phyloP scores from a whole-genome alignment of 2,797 vertebrate species.

The Galago senegalensis region DNA sequence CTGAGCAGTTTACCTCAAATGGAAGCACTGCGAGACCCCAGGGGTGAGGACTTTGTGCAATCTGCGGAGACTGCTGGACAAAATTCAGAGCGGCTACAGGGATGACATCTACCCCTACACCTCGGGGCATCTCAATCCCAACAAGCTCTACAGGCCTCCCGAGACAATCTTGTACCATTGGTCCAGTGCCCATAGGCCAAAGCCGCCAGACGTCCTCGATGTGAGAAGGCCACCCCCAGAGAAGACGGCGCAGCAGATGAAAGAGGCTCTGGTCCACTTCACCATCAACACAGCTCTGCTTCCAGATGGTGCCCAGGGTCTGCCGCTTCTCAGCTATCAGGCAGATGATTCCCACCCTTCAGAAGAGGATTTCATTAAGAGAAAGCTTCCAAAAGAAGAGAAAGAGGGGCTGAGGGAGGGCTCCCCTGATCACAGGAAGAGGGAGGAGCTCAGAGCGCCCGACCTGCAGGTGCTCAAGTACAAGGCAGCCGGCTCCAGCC shows the following conservation, averaged over 20 bases:
- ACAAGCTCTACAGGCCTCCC: slow-evolving; percentile 84
- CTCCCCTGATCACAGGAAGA: neutral
- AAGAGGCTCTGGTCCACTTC: slow-evolving; percentile 80
- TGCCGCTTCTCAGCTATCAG: neutral
- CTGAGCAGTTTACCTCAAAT: slow-evolving; percentile 28
- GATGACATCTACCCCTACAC: slow-evolving; percentile 88
- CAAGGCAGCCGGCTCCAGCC: slow-evolving; percentile 43
- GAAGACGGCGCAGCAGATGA: slow-evolving; percentile 69
- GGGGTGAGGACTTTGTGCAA: neutral
- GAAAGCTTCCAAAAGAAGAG: neutral
- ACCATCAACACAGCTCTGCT: slow-evolving; percentile 61
- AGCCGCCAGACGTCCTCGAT: neutral
- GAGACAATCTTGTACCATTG: slow-evolving; percentile 62
- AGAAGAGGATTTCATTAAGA: fast-evolving
- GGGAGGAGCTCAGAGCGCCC: slow-evolving; percentile 78
- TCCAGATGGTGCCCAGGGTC: neutral
- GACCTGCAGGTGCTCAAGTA: slow-evolving; percentile 73
- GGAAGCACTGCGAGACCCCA: neutral
- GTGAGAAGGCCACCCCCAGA: neutral
- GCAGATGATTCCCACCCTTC: fast-evolving
- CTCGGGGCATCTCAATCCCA: slow-evolving; percentile 89
- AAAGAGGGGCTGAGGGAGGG: neutral
- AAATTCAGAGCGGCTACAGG: slow-evolving; percentile 87
- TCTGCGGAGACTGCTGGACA: slow-evolving; percentile 83
- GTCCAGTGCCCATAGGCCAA: slow-evolving; percentile 75